These are phyloP conservation scores for Drosophila lacertosa DNA, from an alignment of 1,140 invertebrate species.

Conservation along the genomic window DNA sequence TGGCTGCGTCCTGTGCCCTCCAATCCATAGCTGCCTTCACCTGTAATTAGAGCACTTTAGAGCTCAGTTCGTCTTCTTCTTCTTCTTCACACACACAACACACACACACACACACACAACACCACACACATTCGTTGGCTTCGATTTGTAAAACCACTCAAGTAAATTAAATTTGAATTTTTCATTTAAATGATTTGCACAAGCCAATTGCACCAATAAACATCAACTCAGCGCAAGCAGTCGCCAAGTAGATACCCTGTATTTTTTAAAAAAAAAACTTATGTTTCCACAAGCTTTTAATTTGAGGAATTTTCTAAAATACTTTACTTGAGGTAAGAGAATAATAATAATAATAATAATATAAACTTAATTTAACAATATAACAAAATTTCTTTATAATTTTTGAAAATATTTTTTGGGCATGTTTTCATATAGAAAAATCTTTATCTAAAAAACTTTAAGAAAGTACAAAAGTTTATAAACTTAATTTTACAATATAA, in stretches of 20 bases:
- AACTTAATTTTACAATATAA: too few species aligned
- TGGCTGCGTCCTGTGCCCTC: slow-evolving; percentile 5
- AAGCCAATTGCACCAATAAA: neutral
- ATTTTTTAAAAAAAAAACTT: too few species aligned
- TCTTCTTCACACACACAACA: neutral
- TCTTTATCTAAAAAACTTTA: too few species aligned
- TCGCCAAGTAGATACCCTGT: slow-evolving; percentile 1
- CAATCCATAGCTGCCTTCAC: slow-evolving; percentile 28
- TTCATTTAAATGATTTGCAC: slow-evolving; percentile 48
- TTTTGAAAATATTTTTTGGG: too few species aligned
- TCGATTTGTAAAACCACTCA: slow-evolving; percentile 63
- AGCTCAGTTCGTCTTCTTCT: slow-evolving; percentile 15
- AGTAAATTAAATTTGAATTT: slow-evolving; percentile 73
- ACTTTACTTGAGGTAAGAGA: too few species aligned
- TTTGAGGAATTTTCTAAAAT: too few species aligned
- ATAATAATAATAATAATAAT: too few species aligned
- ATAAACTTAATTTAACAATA: too few species aligned
- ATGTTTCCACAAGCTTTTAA: too few species aligned
- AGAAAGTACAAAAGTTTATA: too few species aligned
- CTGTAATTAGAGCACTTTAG: slow-evolving; percentile 61
- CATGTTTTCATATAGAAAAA: too few species aligned
- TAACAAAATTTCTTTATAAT: too few species aligned
- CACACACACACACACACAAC: slow-evolving; percentile 1
- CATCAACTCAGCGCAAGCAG: neutral
- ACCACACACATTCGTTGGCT: neutral